Evolutionary conservation across 2,888 invertebrate species (phyloP).

Genomic region (Acanthosepion pharaonis): DNA sequence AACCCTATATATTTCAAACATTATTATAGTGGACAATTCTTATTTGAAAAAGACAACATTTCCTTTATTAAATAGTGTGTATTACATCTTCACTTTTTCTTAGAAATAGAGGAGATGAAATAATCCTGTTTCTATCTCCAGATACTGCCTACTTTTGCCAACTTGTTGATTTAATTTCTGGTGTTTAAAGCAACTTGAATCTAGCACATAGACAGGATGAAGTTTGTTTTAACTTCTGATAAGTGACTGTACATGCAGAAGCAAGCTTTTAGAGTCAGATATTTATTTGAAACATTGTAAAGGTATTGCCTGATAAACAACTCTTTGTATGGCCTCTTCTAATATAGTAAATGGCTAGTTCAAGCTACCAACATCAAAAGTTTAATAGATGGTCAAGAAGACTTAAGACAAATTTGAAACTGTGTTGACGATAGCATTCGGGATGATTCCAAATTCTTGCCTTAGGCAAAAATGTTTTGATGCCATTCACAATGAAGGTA

Average conservation of each 20-base stretch:
- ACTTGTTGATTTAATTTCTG: too few species aligned
- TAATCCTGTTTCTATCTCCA: too few species aligned
- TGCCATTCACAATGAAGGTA: background rate
- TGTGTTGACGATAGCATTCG: background rate
- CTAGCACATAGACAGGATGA: background rate
- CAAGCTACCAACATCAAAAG: background rate
- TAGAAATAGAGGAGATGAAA: too few species aligned
- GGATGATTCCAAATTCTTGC: background rate
- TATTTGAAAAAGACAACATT: too few species aligned
- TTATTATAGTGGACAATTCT: too few species aligned
- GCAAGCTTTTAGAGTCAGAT: background rate
- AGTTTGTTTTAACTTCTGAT: background rate
- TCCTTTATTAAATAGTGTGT: too few species aligned
- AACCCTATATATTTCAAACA: too few species aligned
- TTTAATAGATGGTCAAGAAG: conserved; percentile 8
- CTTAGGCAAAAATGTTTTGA: background rate
- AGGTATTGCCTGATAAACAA: background rate
- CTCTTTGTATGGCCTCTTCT: background rate
- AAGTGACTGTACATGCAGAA: background rate
- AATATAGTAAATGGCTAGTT: background rate
- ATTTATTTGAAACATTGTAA: background rate
- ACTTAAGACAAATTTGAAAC: background rate
- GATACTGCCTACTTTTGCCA: too few species aligned
- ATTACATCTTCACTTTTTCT: too few species aligned
- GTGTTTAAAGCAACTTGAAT: too few species aligned